Conservation (phyloP, 2,888 invertebrate species). For the Plagodis pulveraria region DNA sequence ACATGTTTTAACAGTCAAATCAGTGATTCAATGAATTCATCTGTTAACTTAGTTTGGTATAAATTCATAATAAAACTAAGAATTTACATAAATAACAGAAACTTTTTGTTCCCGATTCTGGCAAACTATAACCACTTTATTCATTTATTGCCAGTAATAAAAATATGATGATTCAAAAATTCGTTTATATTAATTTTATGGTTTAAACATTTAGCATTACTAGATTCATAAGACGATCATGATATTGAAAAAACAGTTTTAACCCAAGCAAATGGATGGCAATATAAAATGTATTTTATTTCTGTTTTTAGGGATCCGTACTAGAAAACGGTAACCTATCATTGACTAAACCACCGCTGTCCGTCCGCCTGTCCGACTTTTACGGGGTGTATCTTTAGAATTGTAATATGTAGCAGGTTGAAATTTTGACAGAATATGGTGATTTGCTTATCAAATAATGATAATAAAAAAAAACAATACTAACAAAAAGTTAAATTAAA, state of each 20-base stretch:
- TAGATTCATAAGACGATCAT: neutral
- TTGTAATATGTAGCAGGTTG: too few relatives aligned
- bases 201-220: slow-evolving; percentile 4
- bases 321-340: too few relatives aligned
- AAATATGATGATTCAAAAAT: slow-evolving; percentile 31
- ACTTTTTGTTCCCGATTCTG: too few relatives aligned
- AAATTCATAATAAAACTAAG: slow-evolving; percentile 9
- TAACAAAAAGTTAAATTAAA: too few relatives aligned
- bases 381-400: too few relatives aligned
- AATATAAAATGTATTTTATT: too few relatives aligned
- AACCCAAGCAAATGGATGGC: neutral
- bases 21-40: neutral
- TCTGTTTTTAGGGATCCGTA: too few relatives aligned
- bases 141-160: slow-evolving; percentile 14
- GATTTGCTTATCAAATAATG: too few relatives aligned
- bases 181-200: slow-evolving; percentile 9
- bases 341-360: too few relatives aligned
- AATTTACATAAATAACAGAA: neutral
- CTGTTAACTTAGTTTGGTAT: slow-evolving; percentile 5
- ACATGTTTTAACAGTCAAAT: slow-evolving; percentile 11
- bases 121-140: neutral
- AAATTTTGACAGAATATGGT: too few relatives aligned
- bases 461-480: too few relatives aligned
- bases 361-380: too few relatives aligned
- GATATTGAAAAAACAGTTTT: neutral